phyloP scores from a whole-genome alignment of 2,113 vertebrate species.

The Atrichornis clamosus region DNA sequence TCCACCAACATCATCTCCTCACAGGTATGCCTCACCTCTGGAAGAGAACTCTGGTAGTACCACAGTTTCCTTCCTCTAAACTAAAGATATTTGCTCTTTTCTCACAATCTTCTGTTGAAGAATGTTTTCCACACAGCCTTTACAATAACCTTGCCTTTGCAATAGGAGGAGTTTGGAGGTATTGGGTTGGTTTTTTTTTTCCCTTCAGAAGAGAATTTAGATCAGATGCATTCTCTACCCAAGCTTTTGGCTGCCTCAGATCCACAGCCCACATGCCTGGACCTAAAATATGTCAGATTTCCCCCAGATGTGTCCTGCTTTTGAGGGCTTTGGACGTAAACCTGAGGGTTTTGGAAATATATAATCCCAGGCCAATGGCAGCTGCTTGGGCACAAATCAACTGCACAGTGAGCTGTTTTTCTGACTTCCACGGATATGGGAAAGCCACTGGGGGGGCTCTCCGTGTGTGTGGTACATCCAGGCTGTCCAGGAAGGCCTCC shows the following conservation, averaged over 20 bases:
- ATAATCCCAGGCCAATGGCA: background rate
- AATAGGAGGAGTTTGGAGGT: background rate
- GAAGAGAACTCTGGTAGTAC: background rate
- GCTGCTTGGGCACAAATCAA: background rate
- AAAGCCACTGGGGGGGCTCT: background rate
- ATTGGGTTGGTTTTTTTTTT: accelerated
- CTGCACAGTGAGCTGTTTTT: background rate
- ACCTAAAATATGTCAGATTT: background rate
- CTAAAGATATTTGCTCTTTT: background rate
- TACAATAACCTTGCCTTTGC: background rate
- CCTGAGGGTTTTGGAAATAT: background rate
- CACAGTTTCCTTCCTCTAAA: background rate
- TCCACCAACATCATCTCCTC: background rate
- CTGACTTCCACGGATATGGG: background rate
- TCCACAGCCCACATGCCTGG: background rate
- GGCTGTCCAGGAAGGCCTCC: background rate
- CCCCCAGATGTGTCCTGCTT: background rate
- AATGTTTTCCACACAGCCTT: background rate
- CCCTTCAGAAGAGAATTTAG: background rate
- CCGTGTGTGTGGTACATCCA: background rate
- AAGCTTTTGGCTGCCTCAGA: background rate
- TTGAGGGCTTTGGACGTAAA: background rate
- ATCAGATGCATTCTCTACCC: background rate
- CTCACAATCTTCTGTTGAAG: background rate
- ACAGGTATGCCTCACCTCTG: background rate